Percentiles rank a stretch among this genome's conserved stretches.
Conservation (phyloP, 2,113 vertebrate genomes). For the Mus musculus region GRCm39 chr9:16295001-16295500, state of each 20-base stretch:
- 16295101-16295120: background rate
- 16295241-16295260: background rate
- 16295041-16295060: conserved; percentile 13
- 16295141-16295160: background rate
- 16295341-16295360: background rate
- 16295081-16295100: conserved; percentile 15
- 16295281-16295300: background rate
- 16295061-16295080: background rate
- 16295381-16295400: background rate
- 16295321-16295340: background rate
- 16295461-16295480: background rate
- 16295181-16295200: background rate
- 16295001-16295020: background rate
- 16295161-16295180: background rate
- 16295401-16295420: background rate
- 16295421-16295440: background rate
- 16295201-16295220: background rate
- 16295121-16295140: background rate
- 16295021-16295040: conserved; percentile 20
- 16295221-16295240: background rate
- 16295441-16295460: background rate
- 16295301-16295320: too few species aligned
- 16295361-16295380: accelerated
- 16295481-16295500: background rate
- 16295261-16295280: background rate